phyloP scores from a whole-genome alignment of 2,113 vertebrate species.

The Xiphorhynchus elegans region DNA sequence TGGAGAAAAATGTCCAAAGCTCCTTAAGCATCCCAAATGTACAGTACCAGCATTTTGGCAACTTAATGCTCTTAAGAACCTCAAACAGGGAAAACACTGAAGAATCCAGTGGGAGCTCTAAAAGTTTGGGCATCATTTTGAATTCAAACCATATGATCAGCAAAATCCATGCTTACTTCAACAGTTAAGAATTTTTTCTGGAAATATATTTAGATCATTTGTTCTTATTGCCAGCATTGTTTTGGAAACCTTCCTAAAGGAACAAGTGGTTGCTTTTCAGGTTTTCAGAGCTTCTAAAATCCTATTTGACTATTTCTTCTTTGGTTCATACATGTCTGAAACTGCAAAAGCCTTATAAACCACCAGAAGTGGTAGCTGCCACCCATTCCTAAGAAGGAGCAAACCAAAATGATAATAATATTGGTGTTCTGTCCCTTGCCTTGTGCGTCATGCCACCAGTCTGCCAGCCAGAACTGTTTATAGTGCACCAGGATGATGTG shows the following conservation, averaged over 20 bases:
- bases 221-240: constrained; percentile 26
- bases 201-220: constrained; percentile 13
- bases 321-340: neutral
- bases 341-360: neutral
- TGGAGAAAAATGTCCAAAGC: neutral
- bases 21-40: neutral
- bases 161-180: constrained; percentile 5
- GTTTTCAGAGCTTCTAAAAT: constrained; percentile 16
- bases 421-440: neutral
- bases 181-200: constrained; percentile 1
- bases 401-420: constrained; percentile 30
- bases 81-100: neutral
- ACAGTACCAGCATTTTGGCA: neutral
- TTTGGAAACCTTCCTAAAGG: constrained; percentile 44
- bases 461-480: constrained; percentile 30
- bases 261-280: constrained; percentile 33
- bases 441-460: neutral
- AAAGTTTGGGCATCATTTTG: constrained; percentile 6
- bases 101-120: constrained; percentile 6
- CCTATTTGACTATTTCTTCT: neutral
- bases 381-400: neutral
- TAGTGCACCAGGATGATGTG: neutral
- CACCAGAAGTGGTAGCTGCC: neutral
- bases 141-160: constrained; percentile 49
- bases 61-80: neutral